A percentile compares a stretch with the other conserved stretches of the same genome.
These are phyloP conservation scores for Chanos chanos DNA, from an alignment of 2,797 vertebrate species.

Conservation along the genomic window DNA sequence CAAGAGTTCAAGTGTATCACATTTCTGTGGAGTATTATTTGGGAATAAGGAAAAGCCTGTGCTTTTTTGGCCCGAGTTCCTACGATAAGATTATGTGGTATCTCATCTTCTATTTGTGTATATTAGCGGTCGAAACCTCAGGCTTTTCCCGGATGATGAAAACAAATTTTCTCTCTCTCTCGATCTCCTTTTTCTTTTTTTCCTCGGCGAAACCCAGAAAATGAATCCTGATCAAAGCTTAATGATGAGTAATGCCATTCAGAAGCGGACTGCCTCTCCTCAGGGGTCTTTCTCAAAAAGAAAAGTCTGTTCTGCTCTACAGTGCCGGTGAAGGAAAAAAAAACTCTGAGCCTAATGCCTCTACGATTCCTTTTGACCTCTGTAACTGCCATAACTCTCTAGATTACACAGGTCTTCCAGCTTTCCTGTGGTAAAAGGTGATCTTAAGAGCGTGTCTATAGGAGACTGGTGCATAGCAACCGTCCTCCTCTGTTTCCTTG, in stretches of 20 bases:
- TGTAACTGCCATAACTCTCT: too few relatives aligned
- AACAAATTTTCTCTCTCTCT: conserved; percentile 9
- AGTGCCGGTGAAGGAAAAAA: too few relatives aligned
- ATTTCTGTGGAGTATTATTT: too few relatives aligned
- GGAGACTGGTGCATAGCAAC: too few relatives aligned
- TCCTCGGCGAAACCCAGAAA: conserved; percentile 21
- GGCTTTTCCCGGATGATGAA: conserved; percentile 15
- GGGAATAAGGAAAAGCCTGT: background rate
- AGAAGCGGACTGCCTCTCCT: conserved; percentile 23
- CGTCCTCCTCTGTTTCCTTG: too few relatives aligned
- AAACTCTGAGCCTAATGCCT: background rate
- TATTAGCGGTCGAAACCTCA: conserved; percentile 10
- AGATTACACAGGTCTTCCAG: too few relatives aligned
- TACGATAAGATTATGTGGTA: conserved; percentile 1
- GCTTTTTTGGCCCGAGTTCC: conserved; percentile 6
- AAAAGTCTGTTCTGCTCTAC: too few relatives aligned
- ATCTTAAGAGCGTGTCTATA: too few relatives aligned
- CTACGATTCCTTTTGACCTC: too few relatives aligned
- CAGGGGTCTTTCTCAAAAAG: conserved; percentile 12
- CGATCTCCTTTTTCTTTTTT: conserved; percentile 2
- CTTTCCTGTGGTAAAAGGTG: too few relatives aligned
- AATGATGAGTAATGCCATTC: conserved; percentile 31
- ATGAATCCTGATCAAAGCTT: conserved; percentile 38
- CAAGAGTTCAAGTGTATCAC: too few relatives aligned
- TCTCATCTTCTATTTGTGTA: conserved; percentile 15